phyloP scores from a whole-genome alignment of 2,888 invertebrate genomes.

The Acronicta aceris region DNA sequence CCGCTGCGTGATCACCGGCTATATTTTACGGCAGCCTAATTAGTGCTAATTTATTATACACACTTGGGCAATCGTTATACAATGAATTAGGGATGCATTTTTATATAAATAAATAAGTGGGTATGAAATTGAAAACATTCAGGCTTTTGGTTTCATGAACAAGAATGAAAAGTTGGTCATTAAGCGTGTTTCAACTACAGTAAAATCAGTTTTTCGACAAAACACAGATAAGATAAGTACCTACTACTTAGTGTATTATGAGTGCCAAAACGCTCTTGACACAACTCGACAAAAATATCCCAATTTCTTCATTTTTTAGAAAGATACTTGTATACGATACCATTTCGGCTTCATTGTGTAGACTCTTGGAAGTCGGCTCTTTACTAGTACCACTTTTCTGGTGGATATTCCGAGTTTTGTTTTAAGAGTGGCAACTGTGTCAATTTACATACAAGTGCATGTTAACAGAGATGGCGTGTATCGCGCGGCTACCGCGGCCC shows the following conservation, averaged over 20 bases:
- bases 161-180: too few species aligned
- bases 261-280: too few species aligned
- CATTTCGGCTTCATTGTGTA: too few species aligned
- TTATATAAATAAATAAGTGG: neutral
- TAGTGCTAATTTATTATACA: conserved; percentile 62
- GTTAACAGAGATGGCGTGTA: conserved; percentile 41
- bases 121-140: neutral
- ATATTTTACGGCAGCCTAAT: conserved; percentile 55
- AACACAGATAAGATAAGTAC: too few species aligned
- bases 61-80: conserved; percentile 42
- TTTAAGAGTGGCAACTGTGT: conserved; percentile 5
- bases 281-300: too few species aligned
- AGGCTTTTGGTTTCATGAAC: too few species aligned
- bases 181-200: too few species aligned
- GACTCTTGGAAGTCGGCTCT: too few species aligned
- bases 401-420: neutral
- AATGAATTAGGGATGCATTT: conserved; percentile 43
- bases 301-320: too few species aligned
- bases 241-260: too few species aligned
- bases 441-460: conserved; percentile 9
- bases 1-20: conserved; percentile 27
- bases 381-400: neutral
- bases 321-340: too few species aligned
- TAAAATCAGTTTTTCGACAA: too few species aligned
- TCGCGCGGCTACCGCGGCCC: conserved; percentile 39